A percentile compares a stretch with the other conserved stretches of the same genome.
Evolutionary conservation across 2,113 vertebrate species (phyloP).

Genomic region (Picathartes gymnocephalus): DNA sequence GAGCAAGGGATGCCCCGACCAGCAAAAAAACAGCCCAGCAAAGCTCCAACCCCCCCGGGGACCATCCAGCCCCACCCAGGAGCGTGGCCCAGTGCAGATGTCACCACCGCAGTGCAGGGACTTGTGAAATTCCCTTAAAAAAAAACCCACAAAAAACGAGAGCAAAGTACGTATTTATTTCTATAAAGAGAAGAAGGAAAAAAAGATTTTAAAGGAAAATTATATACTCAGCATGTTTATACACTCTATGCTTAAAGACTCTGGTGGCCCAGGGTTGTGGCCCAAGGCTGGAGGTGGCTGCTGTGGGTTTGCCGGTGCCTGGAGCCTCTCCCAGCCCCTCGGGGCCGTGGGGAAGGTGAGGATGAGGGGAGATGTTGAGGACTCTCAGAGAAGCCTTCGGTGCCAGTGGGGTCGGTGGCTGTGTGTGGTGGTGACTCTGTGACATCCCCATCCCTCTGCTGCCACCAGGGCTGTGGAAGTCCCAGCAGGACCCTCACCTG

Average conservation of each 20-base stretch:
- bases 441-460: fast-evolving
- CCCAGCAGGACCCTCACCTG: not conserved
- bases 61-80: fast-evolving
- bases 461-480: not conserved
- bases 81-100: not conserved
- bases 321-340: not conserved
- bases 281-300: not conserved
- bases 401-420: not conserved
- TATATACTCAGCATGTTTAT: slow-evolving; percentile 66
- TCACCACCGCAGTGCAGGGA: not conserved
- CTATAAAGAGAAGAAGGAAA: slow-evolving; percentile 21
- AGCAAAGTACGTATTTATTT: slow-evolving; percentile 59
- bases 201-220: slow-evolving; percentile 52
- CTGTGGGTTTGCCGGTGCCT: not conserved
- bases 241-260: slow-evolving; percentile 23
- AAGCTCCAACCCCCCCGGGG: not conserved
- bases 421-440: not conserved
- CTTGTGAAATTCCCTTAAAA: not conserved
- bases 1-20: not conserved
- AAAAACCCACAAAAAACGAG: not conserved
- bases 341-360: fast-evolving
- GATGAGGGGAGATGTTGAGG: not conserved
- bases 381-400: not conserved
- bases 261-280: not conserved
- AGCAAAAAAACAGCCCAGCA: slow-evolving; percentile 38